Evolutionary conservation across 2,888 invertebrate species (phyloP).

Genomic region (Lycophotia porphyrea): DNA sequence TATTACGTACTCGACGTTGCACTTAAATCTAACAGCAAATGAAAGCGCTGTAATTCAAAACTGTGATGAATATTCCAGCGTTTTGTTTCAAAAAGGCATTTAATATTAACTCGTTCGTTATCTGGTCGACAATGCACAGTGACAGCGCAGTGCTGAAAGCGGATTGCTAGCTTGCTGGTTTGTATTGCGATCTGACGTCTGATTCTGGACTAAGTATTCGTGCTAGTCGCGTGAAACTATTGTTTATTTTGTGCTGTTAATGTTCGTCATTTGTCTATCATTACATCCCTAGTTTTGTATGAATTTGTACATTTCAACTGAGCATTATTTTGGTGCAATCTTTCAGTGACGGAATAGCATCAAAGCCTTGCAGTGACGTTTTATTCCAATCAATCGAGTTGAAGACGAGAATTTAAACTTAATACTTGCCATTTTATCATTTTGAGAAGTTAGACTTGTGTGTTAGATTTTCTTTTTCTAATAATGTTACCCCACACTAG

Average conservation of each 20-base stretch:
- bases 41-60: conserved; percentile 59
- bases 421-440: neutral
- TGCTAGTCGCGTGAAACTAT: neutral
- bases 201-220: conserved; percentile 35
- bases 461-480: too few species aligned
- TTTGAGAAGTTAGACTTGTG: neutral
- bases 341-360: neutral
- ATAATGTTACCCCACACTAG: too few species aligned
- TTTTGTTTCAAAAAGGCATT: conserved; percentile 59
- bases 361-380: neutral
- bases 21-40: conserved; percentile 33
- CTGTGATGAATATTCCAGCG: conserved; percentile 53
- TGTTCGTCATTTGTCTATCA: neutral
- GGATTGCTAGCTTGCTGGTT: conserved; percentile 44
- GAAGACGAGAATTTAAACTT: neutral
- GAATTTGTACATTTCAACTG: neutral
- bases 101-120: conserved; percentile 63
- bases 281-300: neutral
- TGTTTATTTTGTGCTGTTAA: conserved; percentile 4
- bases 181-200: conserved; percentile 38
- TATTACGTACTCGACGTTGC: conserved; percentile 15
- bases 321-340: neutral
- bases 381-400: neutral
- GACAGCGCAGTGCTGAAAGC: conserved; percentile 52
- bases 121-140: conserved; percentile 54